These are phyloP conservation scores for Palythoa heliodiscus DNA, from an alignment of 92 coral and sea anemone species.

Conservation along the genomic window DNA sequence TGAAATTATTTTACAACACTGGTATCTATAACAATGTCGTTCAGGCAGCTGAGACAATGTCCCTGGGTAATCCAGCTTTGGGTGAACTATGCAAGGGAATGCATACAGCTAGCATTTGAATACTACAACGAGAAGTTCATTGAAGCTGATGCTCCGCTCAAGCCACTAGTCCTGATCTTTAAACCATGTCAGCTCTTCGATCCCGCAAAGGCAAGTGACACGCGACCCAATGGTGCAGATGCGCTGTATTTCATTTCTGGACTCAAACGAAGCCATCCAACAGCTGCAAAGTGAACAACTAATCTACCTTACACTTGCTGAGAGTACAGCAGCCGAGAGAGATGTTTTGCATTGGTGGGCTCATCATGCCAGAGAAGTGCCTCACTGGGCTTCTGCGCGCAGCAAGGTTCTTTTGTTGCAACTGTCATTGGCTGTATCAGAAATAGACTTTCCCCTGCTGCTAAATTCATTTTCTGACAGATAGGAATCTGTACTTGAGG, in stretches of 20 bases:
- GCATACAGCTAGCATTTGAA: constrained; percentile 54
- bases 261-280: not conserved
- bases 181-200: constrained; percentile 51
- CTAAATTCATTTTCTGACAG: not conserved
- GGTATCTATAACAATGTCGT: constrained; percentile 35
- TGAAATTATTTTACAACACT: too few species aligned
- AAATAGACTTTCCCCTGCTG: constrained; percentile 1
- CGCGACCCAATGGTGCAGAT: constrained; percentile 53
- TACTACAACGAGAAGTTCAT: constrained; percentile 40
- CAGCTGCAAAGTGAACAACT: constrained; percentile 34
- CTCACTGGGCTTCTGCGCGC: constrained; percentile 33
- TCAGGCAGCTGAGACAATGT: constrained; percentile 33
- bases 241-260: constrained; percentile 49
- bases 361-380: constrained; percentile 19
- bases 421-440: constrained; percentile 36
- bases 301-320: constrained; percentile 33
- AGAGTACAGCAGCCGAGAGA: constrained; percentile 15
- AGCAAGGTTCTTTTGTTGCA: constrained; percentile 48
- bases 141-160: constrained; percentile 25
- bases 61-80: constrained; percentile 42
- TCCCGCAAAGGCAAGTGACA: constrained; percentile 45
- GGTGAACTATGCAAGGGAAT: constrained; percentile 43
- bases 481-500: too few species aligned
- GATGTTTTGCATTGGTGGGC: constrained; percentile 37
- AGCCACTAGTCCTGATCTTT: constrained; percentile 47